Percentiles rank a stretch among this genome's conserved stretches.
These are phyloP conservation scores for Drosophila pectinifera DNA, from an alignment of 1,140 invertebrate species.

Conservation along the genomic window DNA sequence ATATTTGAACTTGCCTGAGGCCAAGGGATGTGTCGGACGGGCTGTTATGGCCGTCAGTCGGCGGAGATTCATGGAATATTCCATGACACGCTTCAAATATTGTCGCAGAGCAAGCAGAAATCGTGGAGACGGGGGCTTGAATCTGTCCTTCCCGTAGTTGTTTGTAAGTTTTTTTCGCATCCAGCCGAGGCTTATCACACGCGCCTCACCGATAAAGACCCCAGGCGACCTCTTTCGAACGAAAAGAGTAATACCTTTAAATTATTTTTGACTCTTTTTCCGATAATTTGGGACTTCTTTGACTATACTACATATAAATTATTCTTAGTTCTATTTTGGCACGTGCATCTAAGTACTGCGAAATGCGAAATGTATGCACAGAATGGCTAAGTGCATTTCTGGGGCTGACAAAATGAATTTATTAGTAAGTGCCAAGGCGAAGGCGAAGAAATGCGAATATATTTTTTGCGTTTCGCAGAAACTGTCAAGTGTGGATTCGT, in stretches of 20 bases:
- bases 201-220: slow-evolving; percentile 32
- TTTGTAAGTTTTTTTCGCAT: slow-evolving; percentile 50
- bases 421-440: slow-evolving; percentile 40
- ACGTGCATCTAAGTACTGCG: slow-evolving; percentile 39
- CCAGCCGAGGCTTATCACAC: slow-evolving; percentile 53
- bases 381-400: slow-evolving; percentile 50
- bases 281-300: slow-evolving; percentile 38
- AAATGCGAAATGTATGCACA: slow-evolving; percentile 25
- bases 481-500: slow-evolving; percentile 49
- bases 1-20: slow-evolving; percentile 70
- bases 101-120: slow-evolving; percentile 66
- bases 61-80: slow-evolving; percentile 68
- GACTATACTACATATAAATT: slow-evolving; percentile 49
- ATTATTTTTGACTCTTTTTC: slow-evolving; percentile 56
- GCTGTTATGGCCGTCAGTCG: slow-evolving; percentile 47
- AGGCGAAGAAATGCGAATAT: slow-evolving; percentile 15
- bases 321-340: slow-evolving; percentile 40
- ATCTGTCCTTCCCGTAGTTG: slow-evolving; percentile 28
- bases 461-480: slow-evolving; percentile 61
- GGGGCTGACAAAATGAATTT: slow-evolving; percentile 58
- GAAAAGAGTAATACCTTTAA: slow-evolving; percentile 11
- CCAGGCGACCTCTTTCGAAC: slow-evolving; percentile 1
- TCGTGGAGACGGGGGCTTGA: slow-evolving; percentile 34
- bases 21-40: slow-evolving; percentile 48
- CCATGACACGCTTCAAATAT: slow-evolving; percentile 81